Evolutionary conservation across 2,113 vertebrate species (phyloP), one percentile per base, ranked within the genome.

Genomic region (Pycnonotus jocosus): DNA sequence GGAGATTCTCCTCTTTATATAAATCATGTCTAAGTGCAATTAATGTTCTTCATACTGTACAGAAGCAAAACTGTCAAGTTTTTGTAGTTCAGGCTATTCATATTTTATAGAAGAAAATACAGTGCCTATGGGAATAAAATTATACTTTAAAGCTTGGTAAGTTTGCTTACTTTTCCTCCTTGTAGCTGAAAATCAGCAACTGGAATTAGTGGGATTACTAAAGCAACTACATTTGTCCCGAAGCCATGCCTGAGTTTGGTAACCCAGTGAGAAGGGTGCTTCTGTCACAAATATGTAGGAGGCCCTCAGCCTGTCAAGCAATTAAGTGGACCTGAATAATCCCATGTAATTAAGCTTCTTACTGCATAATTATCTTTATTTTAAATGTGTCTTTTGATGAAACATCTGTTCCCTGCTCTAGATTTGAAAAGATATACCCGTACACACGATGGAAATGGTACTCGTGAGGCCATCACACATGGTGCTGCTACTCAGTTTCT

Each of bases 291-390:
- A 97, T 96, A 96, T 9, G 12, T 97, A 95, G 97, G 96, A 97
- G 95, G 97, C 94, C 96, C 95, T 97, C 85, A 86, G 94, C 84
- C 97, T 98, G 97, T 97, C 94, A 97, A 96, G 95, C 97, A 98
- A 98, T 98, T 98, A 98, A 98, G 97, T 98, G 97, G 98, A 98
- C 98, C 96, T 98, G 98, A 98, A 98, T 98, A 98, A 98, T 97
- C 97, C 98, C 92, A 96, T 98, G 97, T 97, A 98, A 98, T 98
- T 98, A 98, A 97, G 97, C 97, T 97, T 96, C 97, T 97, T 98
- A 97, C 97, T 96, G 96, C 97, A 98, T 97, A 98, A 98, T 98
- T 98, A 98, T 98, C 97, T 98, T 98, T 98, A 97, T 97, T 98
- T 98, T 97, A 98, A 98, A 98, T 97, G 97, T 98, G 97, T 97